These are phyloP conservation scores for Hydropotes inermis DNA, from an alignment of 2,113 vertebrate species.

Conservation along the genomic window DNA sequence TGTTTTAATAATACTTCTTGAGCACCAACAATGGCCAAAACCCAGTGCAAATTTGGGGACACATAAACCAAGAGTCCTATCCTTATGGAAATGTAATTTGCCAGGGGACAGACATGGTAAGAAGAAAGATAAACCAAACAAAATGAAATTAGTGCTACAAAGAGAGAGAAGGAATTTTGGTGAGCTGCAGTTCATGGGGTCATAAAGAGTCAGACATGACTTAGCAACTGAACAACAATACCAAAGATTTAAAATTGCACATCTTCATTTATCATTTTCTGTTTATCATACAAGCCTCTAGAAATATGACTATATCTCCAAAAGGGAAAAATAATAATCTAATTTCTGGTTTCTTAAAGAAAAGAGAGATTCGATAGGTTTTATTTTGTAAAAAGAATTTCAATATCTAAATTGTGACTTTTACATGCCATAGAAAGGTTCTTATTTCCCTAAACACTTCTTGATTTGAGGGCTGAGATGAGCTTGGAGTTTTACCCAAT, in stretches of 20 bases:
- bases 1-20: neutral
- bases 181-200: neutral
- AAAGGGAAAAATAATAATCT: neutral
- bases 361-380: neutral
- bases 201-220: neutral
- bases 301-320: neutral
- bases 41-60: neutral
- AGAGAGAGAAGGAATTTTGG: neutral
- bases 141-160: neutral
- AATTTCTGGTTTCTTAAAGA: neutral
- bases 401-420: neutral
- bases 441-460: neutral
- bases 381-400: neutral
- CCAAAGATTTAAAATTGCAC: neutral
- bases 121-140: neutral
- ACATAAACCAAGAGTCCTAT: neutral
- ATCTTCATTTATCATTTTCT: neutral
- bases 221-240: neutral
- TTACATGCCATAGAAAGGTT: neutral
- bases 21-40: neutral
- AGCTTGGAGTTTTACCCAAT: neutral
- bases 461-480: constrained; percentile 9
- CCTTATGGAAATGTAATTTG: neutral
- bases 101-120: neutral
- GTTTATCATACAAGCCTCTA: neutral